phyloP scores from a whole-genome alignment of 1,140 invertebrate genomes.

The Sinonovacula constricta region DNA sequence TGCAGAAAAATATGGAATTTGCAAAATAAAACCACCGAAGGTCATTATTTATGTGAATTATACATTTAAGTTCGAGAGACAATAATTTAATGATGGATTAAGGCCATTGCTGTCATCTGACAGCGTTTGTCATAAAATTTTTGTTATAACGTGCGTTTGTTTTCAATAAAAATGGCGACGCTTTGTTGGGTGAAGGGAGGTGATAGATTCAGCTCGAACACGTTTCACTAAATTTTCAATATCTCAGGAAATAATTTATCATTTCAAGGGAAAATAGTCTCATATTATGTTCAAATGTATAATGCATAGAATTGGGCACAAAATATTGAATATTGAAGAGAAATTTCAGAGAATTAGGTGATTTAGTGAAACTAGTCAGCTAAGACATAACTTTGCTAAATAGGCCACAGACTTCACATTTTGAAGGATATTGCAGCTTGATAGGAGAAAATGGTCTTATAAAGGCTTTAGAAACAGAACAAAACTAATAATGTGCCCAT shows the following conservation, averaged over 20 bases:
- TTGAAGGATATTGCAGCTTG: no score
- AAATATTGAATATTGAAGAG: background rate
- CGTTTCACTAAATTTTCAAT: constrained; percentile 40
- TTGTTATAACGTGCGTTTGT: constrained; percentile 64
- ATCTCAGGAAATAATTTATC: constrained; percentile 16
- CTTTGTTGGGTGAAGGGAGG: constrained; percentile 69
- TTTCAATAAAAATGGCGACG: constrained; percentile 74
- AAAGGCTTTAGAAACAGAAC: no score
- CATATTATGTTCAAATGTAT: constrained; percentile 40
- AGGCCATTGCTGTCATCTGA: no score
- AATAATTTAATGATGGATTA: no score
- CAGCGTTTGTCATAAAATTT: no score
- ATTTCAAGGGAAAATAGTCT: constrained; percentile 28
- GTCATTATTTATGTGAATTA: no score
- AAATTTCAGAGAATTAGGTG: constrained; percentile 3
- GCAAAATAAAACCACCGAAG: constrained; percentile 91
- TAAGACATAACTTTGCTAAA: no score
- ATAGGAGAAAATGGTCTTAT: no score
- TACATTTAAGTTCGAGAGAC: no score
- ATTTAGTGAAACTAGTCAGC: constrained; percentile 38
- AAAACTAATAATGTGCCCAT: no score
- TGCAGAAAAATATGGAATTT: constrained; percentile 92
- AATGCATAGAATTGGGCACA: background rate
- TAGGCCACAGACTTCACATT: no score
- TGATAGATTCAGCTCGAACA: no score